phyloP scores from a whole-genome alignment of 2,888 invertebrate genomes.

The Galerucella nymphaeae region DNA sequence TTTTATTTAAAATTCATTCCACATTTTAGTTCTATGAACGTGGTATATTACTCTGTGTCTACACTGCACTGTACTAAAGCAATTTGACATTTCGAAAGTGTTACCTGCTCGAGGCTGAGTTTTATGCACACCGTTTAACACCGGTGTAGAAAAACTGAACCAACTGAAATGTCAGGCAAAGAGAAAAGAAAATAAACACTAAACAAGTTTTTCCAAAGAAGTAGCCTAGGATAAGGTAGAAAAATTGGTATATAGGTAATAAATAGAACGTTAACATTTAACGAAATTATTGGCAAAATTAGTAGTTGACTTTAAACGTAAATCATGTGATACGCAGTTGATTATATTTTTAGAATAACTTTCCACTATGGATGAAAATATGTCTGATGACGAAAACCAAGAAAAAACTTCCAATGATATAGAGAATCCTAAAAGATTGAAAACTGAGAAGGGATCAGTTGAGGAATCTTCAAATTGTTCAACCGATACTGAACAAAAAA shows the following conservation, averaged over 20 bases:
- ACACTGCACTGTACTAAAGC: no score
- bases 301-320: conserved; percentile 3
- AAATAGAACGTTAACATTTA: conserved; percentile 2
- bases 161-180: conserved; percentile 22
- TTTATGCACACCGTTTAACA: neutral
- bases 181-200: conserved; percentile 32
- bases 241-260: conserved; percentile 7
- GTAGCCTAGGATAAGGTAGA: conserved; percentile 22
- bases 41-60: no score
- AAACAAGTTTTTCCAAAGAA: conserved; percentile 22
- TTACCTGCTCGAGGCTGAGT: neutral
- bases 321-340: conserved; percentile 41
- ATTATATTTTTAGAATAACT: conserved; percentile 49
- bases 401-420: conserved; percentile 37
- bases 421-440: conserved; percentile 56
- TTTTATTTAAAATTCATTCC: no score
- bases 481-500: conserved; percentile 51
- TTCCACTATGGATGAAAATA: conserved; percentile 54
- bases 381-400: conserved; percentile 47
- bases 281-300: conserved; percentile 5
- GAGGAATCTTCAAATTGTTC: conserved; percentile 52
- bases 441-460: conserved; percentile 50
- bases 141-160: neutral
- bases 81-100: no score
- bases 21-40: no score